These are phyloP conservation scores for Habropoda laboriosa DNA, from an alignment of 1,140 invertebrate species.

Conservation along the genomic window DNA sequence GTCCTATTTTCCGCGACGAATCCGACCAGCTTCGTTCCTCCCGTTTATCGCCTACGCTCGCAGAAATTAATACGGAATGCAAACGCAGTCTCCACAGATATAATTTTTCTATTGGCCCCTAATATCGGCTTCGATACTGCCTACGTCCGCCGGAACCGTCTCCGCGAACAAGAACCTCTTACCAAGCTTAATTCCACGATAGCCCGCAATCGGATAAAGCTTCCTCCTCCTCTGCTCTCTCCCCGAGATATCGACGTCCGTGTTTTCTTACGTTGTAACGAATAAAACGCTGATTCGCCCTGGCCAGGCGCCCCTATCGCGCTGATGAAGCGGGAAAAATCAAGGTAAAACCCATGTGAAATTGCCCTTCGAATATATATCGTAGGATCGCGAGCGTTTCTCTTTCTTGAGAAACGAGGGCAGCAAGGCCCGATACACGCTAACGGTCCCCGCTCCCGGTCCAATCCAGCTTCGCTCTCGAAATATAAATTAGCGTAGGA, in stretches of 20 bases:
- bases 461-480: too few species aligned
- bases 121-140: not conserved
- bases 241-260: conserved; percentile 50
- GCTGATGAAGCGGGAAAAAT: conserved; percentile 63
- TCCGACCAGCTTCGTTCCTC: not conserved
- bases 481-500: too few species aligned
- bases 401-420: too few species aligned
- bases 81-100: not conserved
- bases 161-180: not conserved
- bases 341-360: too few species aligned
- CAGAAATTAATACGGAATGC: conserved; percentile 6
- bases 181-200: conserved; percentile 2
- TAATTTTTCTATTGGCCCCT: not conserved
- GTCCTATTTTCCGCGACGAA: not conserved
- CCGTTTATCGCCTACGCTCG: conserved; percentile 2
- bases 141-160: not conserved
- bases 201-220: conserved; percentile 40
- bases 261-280: conserved; percentile 62
- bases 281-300: conserved; percentile 68
- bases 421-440: too few species aligned
- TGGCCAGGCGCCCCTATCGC: conserved; percentile 57
- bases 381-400: too few species aligned
- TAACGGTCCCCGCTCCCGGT: too few species aligned
- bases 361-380: too few species aligned
- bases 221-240: too few species aligned